Evolutionary conservation across 2,888 invertebrate species (phyloP), one percentile per base, ranked within the genome.

Genomic region (Tuta absoluta): DNA sequence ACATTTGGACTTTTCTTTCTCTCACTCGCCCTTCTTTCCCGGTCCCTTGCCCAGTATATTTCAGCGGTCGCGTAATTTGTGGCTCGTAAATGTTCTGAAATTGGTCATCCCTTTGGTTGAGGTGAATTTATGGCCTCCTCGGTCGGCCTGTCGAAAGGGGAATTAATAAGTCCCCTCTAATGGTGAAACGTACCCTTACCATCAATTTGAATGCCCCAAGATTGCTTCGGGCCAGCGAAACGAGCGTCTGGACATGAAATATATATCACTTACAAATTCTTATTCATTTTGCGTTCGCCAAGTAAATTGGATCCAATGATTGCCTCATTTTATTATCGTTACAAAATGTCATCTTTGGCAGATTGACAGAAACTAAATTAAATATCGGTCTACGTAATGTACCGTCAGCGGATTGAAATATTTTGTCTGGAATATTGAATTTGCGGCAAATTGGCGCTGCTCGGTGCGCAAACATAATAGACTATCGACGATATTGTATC

Each of bases 41-140:
- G 81, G 80, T 84, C 82, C 85, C 80, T 76, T 75, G 81, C 82
- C 86, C 85, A 87, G 90, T 91, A 91, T 90, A 90, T 91, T 91
- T 91, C 91, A 86, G 83, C 86, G 89, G 90, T 86, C 88, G 87
- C 86, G 91, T 91, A 91, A 91, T 91, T 91, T 91, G 91, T 91
- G 91, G 91, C 87, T 89, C 91, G 91, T 91, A 91, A 91, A 91
- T 91, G 91, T 90, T 91, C 91, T 87, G 90, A 91, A 91, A 91
- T 91, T 91, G 91, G 91, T 91, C 91, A 91, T 91, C 91, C 91
- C 90, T 91, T 91, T 89, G 91, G 91, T 88, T 86, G 90, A 89
- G 90, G 89, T 86, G 87, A 91, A 91, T 91, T 91, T 91, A 91
- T 91, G 84, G 90, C 86, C 87, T 87, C 80, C 87, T 89, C 90